phyloP scores from a whole-genome alignment of 2,888 invertebrate species.

The Lasioglossum calceatum region DNA sequence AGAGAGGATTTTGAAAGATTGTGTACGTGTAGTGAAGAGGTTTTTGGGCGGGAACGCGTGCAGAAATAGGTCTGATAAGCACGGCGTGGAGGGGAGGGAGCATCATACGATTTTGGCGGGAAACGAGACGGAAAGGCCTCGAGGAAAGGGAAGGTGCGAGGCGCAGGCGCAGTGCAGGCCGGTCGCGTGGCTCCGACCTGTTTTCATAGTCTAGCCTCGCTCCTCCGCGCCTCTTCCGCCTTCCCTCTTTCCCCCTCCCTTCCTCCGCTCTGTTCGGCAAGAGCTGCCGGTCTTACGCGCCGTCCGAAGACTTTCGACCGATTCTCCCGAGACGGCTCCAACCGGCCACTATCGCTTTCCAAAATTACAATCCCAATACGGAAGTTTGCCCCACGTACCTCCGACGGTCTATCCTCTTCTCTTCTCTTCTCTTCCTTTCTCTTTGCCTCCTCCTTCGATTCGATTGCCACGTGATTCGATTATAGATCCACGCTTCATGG shows the following conservation, averaged over 20 bases:
- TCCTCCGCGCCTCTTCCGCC: slow-evolving; percentile 70
- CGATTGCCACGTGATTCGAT: background rate
- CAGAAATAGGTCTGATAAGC: slow-evolving; percentile 27
- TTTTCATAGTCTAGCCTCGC: slow-evolving; percentile 76
- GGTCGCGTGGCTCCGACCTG: slow-evolving; percentile 81
- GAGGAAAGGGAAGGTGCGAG: slow-evolving; percentile 62
- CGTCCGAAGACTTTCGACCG: slow-evolving; percentile 49
- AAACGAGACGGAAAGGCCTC: slow-evolving; percentile 63
- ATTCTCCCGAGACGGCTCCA: background rate
- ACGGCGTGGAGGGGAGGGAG: slow-evolving; percentile 56
- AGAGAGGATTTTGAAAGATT: background rate
- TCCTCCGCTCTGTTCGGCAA: background rate
- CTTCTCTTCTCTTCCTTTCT: background rate
- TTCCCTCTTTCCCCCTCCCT: slow-evolving; percentile 52
- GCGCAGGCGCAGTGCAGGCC: slow-evolving; percentile 71
- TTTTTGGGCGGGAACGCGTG: background rate
- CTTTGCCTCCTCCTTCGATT: background rate
- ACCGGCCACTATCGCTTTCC: slow-evolving; percentile 44
- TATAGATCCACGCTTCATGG: background rate
- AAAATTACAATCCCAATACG: slow-evolving; percentile 40
- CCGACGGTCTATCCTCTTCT: background rate
- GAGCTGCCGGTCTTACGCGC: slow-evolving; percentile 79
- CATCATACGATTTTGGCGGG: slow-evolving; percentile 77
- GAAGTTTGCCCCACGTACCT: background rate
- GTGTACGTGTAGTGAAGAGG: background rate